phyloP scores from a whole-genome alignment of 2,797 vertebrate genomes.

The Parauchenoglanis punctatus region DNA sequence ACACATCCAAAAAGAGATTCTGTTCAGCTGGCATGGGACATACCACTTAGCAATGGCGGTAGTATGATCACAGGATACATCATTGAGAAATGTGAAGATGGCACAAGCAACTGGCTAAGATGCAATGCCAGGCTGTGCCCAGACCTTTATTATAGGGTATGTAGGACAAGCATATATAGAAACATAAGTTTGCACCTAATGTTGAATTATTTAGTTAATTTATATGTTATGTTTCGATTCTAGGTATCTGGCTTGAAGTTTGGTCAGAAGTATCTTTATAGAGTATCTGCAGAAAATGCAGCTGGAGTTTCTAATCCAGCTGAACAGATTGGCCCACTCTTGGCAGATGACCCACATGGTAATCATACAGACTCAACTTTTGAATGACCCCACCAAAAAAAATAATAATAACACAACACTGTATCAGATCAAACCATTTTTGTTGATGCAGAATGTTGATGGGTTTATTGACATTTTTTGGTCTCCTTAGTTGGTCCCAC shows the following conservation, averaged over 20 bases:
- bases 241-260: constrained; percentile 91
- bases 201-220: not conserved
- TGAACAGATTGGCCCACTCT: constrained; percentile 88
- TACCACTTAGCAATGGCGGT: constrained; percentile 88
- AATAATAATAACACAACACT: not conserved
- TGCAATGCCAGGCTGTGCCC: constrained; percentile 89
- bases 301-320: constrained; percentile 92
- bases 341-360: constrained; percentile 92
- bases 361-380: not conserved
- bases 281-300: constrained; percentile 93
- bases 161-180: not conserved
- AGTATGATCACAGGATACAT: constrained; percentile 94
- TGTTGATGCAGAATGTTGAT: not conserved
- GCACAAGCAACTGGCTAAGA: constrained; percentile 89
- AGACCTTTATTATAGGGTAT: constrained; percentile 88
- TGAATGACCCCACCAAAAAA: not conserved
- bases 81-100: constrained; percentile 89
- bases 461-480: constrained; percentile 43
- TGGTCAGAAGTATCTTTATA: constrained; percentile 88
- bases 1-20: constrained; percentile 86
- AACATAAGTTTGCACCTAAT: not conserved
- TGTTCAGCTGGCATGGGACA: constrained; percentile 92
- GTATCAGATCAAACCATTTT: not conserved
- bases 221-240: constrained; percentile 16
- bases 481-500: constrained; percentile 77